Percentiles rank a stretch among this genome's conserved stretches.
phyloP scores from a whole-genome alignment of 2,888 invertebrate genomes.

The Thymelicus acteon region DNA sequence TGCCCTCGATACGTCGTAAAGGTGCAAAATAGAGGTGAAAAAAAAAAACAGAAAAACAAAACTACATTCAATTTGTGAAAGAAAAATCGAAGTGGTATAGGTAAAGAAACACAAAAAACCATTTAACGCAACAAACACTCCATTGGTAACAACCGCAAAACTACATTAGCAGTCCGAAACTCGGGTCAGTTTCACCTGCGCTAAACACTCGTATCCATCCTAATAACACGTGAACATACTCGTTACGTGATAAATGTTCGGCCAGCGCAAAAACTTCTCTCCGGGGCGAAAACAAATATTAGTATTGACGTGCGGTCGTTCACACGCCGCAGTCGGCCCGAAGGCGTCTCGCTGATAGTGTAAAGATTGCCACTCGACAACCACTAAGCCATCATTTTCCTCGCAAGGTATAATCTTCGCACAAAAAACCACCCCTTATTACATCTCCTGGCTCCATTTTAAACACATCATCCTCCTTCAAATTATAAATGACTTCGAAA shows the following conservation, averaged over 20 bases:
- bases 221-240: conserved; percentile 67
- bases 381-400: conserved; percentile 55
- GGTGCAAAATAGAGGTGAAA: no score
- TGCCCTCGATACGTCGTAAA: no score
- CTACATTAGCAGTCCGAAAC: conserved; percentile 11
- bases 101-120: not conserved
- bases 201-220: conserved; percentile 54
- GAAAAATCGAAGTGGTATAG: no score
- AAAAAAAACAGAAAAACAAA: no score
- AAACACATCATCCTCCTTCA: conserved; percentile 32
- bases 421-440: conserved; percentile 54
- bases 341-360: conserved; percentile 58
- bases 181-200: conserved; percentile 63
- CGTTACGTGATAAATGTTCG: conserved; percentile 65
- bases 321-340: conserved; percentile 49
- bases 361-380: conserved; percentile 65
- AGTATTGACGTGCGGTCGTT: conserved; percentile 67
- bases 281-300: conserved; percentile 79
- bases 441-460: conserved; percentile 25
- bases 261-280: conserved; percentile 57
- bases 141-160: conserved; percentile 5
- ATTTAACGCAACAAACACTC: not conserved
- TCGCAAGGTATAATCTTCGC: conserved; percentile 68
- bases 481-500: conserved; percentile 38
- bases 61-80: no score